Conservation (phyloP, 2,888 invertebrate genomes). For the Microctonus brassicae region DNA sequence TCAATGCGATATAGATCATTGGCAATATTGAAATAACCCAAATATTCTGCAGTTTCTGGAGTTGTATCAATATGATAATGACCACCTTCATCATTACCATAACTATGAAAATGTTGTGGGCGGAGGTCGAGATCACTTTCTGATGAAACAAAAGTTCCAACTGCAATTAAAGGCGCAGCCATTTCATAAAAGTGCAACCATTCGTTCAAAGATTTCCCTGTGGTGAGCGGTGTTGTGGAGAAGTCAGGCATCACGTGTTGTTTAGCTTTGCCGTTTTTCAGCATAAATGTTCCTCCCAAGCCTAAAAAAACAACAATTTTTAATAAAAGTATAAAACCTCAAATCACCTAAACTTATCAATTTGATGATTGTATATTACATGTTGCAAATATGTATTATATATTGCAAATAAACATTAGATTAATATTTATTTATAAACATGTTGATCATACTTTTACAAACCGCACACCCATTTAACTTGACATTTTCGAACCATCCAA, state of each 20-base stretch:
- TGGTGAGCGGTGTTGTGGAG: conserved; percentile 79
- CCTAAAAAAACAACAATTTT: conserved; percentile 71
- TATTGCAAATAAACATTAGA: too few species aligned
- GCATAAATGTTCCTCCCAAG: conserved; percentile 89
- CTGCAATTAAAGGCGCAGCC: conserved; percentile 88
- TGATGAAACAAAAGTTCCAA: conserved; percentile 88
- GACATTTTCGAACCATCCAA: too few species aligned
- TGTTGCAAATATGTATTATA: too few species aligned
- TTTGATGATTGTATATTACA: too few species aligned
- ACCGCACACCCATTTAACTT: too few species aligned
- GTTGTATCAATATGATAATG: conserved; percentile 98
- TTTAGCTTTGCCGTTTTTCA: conserved; percentile 86
- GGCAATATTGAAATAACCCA: conserved; percentile 89
- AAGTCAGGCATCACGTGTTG: conserved; percentile 98
- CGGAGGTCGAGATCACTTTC: conserved; percentile 90
- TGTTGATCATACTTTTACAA: too few species aligned
- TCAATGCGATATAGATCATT: conserved; percentile 82
- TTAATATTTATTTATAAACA: too few species aligned
- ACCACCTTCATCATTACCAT: conserved; percentile 87
- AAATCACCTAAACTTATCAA: too few species aligned
- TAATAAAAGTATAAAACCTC: too few species aligned
- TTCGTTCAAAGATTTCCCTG: too few species aligned
- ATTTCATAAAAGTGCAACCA: conserved; percentile 93
- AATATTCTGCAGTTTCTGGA: conserved; percentile 88
- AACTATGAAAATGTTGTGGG: conserved; percentile 96